Conservation (phyloP, 2,113 vertebrate genomes). For the Pollachius pollachius region DNA sequence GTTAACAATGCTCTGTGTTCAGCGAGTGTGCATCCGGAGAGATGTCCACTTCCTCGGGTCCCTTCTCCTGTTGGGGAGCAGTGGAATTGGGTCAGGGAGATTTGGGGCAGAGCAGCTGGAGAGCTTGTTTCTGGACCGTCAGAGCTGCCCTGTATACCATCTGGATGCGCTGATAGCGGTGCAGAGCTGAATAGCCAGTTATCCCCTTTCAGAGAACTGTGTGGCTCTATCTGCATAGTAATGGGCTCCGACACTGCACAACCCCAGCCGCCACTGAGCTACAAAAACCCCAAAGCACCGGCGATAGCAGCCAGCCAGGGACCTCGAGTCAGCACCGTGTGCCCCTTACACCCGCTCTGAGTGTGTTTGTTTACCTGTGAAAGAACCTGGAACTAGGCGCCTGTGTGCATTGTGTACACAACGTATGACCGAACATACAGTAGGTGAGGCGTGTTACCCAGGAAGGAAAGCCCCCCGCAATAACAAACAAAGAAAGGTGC, state of each 20-base stretch:
- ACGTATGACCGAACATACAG: too few species aligned
- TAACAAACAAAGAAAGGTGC: too few species aligned
- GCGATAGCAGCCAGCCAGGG: too few species aligned
- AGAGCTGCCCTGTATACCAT: conserved; percentile 60
- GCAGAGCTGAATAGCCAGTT: conserved; percentile 50
- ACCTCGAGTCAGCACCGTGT: too few species aligned
- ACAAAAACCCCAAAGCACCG: neutral
- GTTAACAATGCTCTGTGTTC: too few species aligned
- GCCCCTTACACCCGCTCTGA: too few species aligned
- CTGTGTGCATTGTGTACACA: too few species aligned
- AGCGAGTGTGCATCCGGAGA: conserved; percentile 38
- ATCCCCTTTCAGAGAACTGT: conserved; percentile 58
- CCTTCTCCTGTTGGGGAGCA: conserved; percentile 39
- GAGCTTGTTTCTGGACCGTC: conserved; percentile 59
- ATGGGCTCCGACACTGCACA: conserved; percentile 39
- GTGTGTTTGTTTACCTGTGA: too few species aligned
- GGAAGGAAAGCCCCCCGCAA: too few species aligned
- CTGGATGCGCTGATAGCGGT: conserved; percentile 67
- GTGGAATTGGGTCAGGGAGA: conserved; percentile 70
- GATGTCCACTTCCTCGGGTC: conserved; percentile 45
- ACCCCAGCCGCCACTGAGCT: conserved; percentile 1
- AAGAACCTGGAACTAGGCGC: too few species aligned
- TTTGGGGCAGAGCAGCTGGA: conserved; percentile 58
- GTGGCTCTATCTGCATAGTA: conserved; percentile 54
- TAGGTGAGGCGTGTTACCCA: too few species aligned